Evolutionary conservation across 2,888 invertebrate genomes (phyloP), one percentile per base, ranked within the genome.

Genomic region (Parnassius mnemosyne): DNA sequence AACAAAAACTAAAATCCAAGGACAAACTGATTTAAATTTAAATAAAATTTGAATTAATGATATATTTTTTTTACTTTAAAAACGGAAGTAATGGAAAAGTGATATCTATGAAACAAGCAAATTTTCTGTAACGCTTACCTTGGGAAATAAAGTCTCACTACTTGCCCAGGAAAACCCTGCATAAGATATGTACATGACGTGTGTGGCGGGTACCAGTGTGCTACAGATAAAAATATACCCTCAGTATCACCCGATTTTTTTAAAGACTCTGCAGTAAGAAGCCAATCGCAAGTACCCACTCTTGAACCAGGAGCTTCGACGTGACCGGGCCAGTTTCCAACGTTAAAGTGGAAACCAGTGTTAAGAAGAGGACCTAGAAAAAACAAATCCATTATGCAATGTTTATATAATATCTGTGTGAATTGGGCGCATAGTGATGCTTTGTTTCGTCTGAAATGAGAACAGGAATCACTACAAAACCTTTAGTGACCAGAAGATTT

Each of bases 291-390:
- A 54, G 96, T 96, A 7, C 97, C 96, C 66, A 96, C 96, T 70
- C 95, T 94, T 44, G 95, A 96, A 1, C 97, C 97, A 0, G 96
- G 96, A 0, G 97, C 97, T 78, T 97, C 97, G 57, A 97, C 97
- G 84, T 97, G 97, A 0, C 97, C 97, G 0, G 97, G 97, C 97
- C 97, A 97, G 85, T 97, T 97, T 69, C 97, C 97, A 57, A 97
- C 97, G 87, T 97, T 97, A 90, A 98, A 97, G 86, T 97, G 97
- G 83, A 98, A 98, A 7, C 97, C 98, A 0, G 97, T 97, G 83
- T 97, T 97, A 57, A 97, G 92, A 20, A 98, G 90, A 0, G 97
- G 97, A 51, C 97, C 94, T 94, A 56, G 10, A 41, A 53, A 34
- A 12, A 41, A 34, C 34, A 34, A 34, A 34, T 7, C 5, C 34